Evolutionary conservation across 2,888 invertebrate genomes (phyloP).

Genomic region (Congeria kusceri): DNA sequence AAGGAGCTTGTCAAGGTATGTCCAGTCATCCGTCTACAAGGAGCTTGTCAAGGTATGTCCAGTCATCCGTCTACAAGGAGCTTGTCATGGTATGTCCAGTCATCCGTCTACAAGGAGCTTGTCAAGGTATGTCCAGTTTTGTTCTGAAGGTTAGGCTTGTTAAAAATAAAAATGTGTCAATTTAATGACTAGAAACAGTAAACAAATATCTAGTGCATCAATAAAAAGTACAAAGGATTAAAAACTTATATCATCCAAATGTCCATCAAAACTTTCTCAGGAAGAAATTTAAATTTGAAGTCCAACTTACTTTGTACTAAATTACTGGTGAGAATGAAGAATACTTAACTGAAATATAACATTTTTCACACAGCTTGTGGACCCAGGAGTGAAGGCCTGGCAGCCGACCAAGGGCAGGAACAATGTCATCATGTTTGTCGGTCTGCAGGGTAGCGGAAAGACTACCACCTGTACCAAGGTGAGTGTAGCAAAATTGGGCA

Average conservation of each 20-base stretch:
- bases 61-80: no score
- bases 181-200: no score
- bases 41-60: slow-evolving; percentile 97
- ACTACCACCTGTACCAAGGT: slow-evolving; percentile 99
- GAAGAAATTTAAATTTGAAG: no score
- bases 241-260: no score
- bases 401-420: slow-evolving; percentile 97
- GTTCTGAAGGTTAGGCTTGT: slow-evolving; percentile 99
- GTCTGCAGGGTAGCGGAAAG: slow-evolving; percentile 99
- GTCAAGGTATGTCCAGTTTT: slow-evolving; percentile 96
- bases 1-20: slow-evolving; percentile 99
- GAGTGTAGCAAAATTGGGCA: not conserved
- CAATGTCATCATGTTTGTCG: slow-evolving; percentile 99
- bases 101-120: slow-evolving; percentile 98
- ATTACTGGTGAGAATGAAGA: no score
- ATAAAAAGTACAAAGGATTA: no score
- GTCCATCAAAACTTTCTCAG: no score
- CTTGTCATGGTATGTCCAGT: slow-evolving; percentile 98
- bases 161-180: no score
- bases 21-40: slow-evolving; percentile 98
- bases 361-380: slow-evolving; percentile 96
- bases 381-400: slow-evolving; percentile 98
- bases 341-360: no score
- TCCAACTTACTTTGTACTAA: no score
- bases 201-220: no score